Evolutionary conservation across 2,113 vertebrate species (phyloP).

Genomic region (Azemiops feae): DNA sequence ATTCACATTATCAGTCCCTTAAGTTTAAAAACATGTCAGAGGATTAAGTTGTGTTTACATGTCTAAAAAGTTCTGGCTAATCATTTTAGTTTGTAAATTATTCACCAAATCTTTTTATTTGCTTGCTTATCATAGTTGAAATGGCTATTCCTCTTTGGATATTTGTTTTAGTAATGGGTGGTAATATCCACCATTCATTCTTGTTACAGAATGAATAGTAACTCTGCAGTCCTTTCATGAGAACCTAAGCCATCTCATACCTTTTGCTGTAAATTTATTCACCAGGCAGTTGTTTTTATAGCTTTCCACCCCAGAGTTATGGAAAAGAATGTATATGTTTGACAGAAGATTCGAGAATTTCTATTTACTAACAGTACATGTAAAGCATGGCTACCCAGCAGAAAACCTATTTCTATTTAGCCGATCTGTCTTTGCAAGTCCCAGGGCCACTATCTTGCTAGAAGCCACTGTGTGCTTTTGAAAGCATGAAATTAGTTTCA

Average conservation of each 20-base stretch:
- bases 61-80: neutral
- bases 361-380: constrained; percentile 69
- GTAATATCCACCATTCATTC: constrained; percentile 28
- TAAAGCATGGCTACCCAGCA: constrained; percentile 76
- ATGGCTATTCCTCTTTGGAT: constrained; percentile 18
- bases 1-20: constrained; percentile 49
- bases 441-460: constrained; percentile 79
- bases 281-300: constrained; percentile 70
- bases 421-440: constrained; percentile 79
- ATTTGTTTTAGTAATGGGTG: neutral
- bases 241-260: constrained; percentile 62
- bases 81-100: constrained; percentile 50
- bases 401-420: constrained; percentile 71
- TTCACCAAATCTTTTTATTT: constrained; percentile 40
- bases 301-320: constrained; percentile 68
- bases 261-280: constrained; percentile 69
- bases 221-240: constrained; percentile 49
- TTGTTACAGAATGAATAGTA: constrained; percentile 54
- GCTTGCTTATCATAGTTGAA: constrained; percentile 17
- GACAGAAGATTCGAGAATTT: constrained; percentile 75
- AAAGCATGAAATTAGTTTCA: constrained; percentile 87
- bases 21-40: constrained; percentile 6
- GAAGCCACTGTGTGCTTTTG: constrained; percentile 82
- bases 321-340: constrained; percentile 72
- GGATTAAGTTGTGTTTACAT: constrained; percentile 37